Base-by-base conservation (phyloP, 2,113 vertebrate species). In the Pogonocichla stellata region DNA sequence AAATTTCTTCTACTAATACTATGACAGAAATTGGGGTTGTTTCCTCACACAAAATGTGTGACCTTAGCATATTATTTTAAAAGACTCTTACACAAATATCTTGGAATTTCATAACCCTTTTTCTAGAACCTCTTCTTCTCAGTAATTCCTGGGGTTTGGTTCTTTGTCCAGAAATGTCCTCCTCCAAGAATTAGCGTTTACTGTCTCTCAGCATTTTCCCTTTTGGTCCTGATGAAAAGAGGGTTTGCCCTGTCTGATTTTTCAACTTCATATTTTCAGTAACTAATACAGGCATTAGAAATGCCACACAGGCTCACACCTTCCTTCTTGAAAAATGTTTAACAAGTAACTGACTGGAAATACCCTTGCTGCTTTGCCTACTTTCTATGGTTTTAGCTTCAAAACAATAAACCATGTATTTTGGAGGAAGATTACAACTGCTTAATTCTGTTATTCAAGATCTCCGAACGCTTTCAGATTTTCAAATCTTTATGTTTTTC, bases 221-320 rank as follows among this genome's bases (percentile, higher is more conserved):
- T 65, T 83, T 34, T 51, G 3, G 2, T 54, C 19, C 45, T 54
- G 8, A 38, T 19, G 17, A 53, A 91, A 47, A 88, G 10, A 79
- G 8, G 2, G 13, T 54, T 80, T 89, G 5, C 14, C 8, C 19
- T 36, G 8, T 16, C 22, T 81, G 34, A n/a, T 42, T 70, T 82
- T 85, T 61, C 42, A 85, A 18, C 18, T 43, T 74, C 10, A 6
- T 14, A 5, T 36, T 54, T 58, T 53, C 51, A 80, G 20, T 69
- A 87, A 73, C 9, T 58, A 54, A 58, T 58, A 34, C 7, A 73
- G 29, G 24, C 15, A 62, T 26, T 48, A 38, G 48, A 89, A 93
- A 83, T 50, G 19, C 4, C 25, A 42, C 33, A 18, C 0, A 0
- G 15, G 8, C 5, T 71, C 38, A 26, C 33, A 60, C 3, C 10